Evolutionary conservation across 2,797 vertebrate genomes (phyloP).

Genomic region (Oreonectes daqikongensis): DNA sequence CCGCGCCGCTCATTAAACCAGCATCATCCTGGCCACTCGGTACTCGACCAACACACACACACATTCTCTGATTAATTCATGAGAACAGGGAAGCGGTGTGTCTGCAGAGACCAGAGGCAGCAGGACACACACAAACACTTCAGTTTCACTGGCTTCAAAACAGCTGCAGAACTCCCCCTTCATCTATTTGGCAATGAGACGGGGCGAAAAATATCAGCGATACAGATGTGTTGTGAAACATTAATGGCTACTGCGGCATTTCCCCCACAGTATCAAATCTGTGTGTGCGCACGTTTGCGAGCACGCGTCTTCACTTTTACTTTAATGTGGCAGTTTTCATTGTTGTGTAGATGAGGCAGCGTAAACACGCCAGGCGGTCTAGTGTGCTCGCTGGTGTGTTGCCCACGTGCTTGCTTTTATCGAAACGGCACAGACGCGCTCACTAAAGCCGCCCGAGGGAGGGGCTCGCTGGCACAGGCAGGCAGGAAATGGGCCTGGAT

Average conservation of each 20-base stretch:
- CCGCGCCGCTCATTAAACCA: slow-evolving; percentile 89
- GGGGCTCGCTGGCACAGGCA: slow-evolving; percentile 62
- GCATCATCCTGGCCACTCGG: slow-evolving; percentile 85
- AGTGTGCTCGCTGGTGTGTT: slow-evolving; percentile 51
- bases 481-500: slow-evolving; percentile 73
- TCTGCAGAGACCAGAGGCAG: slow-evolving; percentile 76
- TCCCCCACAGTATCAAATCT: slow-evolving; percentile 70
- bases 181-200: slow-evolving; percentile 53
- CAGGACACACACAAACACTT: slow-evolving; percentile 38
- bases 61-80: slow-evolving; percentile 89
- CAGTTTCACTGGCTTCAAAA: slow-evolving; percentile 49
- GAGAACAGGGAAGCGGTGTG: slow-evolving; percentile 86
- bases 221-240: slow-evolving; percentile 83
- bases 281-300: slow-evolving; percentile 44
- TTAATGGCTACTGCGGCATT: slow-evolving; percentile 83
- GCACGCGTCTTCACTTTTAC: slow-evolving; percentile 49
- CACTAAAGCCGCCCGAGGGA: slow-evolving; percentile 65
- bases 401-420: slow-evolving; percentile 78
- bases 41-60: slow-evolving; percentile 72
- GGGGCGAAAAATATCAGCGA: slow-evolving; percentile 59
- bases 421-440: slow-evolving; percentile 76
- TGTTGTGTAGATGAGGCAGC: slow-evolving; percentile 69
- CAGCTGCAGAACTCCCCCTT: slow-evolving; percentile 44
- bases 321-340: slow-evolving; percentile 64
- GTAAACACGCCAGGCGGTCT: slow-evolving; percentile 66